Evolutionary conservation across 2,797 vertebrate genomes (phyloP), one percentile per base, ranked within the genome.

Genomic region (Masticophis lateralis): DNA sequence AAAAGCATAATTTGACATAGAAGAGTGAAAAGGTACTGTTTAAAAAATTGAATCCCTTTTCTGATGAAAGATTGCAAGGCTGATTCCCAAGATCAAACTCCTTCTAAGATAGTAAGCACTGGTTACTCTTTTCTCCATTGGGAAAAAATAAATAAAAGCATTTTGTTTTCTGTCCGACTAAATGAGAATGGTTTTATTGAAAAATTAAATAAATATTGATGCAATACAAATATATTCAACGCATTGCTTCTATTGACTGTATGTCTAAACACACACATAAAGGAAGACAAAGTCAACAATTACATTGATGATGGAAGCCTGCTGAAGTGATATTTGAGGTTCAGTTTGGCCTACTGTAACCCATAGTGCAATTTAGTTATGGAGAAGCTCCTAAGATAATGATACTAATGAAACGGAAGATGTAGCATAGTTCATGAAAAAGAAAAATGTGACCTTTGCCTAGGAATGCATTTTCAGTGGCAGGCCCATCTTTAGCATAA

Each of bases 161-260:
- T 83, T 83, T 83, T 83, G 37, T 83, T 83, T 25, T 47, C 37
- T 43, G 43, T 25, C 74, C 2, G 20, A 83, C 20, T 47, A 12
- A 83, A 47, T 83, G 22, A 83, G 10, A 47, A 83, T 83, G 20
- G 2, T 12, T 83, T 83, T 83, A 25, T 83, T 47, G 12, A 83
- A 83, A 12, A 1, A 1, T 25, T 47, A 12, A 83, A 22, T n/a
- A 83, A 25, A 25, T 47, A 22, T 79, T 43, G 74, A 47, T 47
- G 43, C 20, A 47, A 47, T 25, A 11, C 37, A 47, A 86, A 61
- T 66, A 18, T 90, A 57, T 87, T 86, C 60, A 66, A 53, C 37
- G 5, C 13, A 32, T 61, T 83, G 27, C 32, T 95, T 93, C 61
- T 51, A 22, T 93, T 90, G 86, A 86, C 6, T 37, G 91, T 86